Evolutionary conservation across 2,113 vertebrate genomes (phyloP).

Genomic region (Oncorhynchus mykiss): DNA sequence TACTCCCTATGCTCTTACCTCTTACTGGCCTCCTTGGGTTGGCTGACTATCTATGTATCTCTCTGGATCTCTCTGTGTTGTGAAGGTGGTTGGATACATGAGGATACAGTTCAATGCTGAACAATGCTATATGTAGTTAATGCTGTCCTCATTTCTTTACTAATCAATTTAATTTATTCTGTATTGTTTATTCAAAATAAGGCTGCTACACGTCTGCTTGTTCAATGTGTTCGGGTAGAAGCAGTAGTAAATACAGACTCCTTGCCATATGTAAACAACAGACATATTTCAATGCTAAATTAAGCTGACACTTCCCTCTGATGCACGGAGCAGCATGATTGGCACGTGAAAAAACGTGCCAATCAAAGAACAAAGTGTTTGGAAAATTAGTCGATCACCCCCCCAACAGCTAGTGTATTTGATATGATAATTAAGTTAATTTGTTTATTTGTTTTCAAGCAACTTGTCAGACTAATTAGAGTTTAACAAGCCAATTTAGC

Average conservation of each 20-base stretch:
- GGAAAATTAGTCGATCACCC: constrained; percentile 29
- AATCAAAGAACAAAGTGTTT: constrained; percentile 18
- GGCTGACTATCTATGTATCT: background rate
- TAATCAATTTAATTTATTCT: constrained; percentile 23
- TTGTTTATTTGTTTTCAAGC: constrained; percentile 50
- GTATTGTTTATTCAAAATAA: constrained; percentile 25
- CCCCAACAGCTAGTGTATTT: constrained; percentile 50
- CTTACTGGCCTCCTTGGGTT: background rate
- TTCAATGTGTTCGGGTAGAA: too few species aligned
- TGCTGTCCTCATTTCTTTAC: constrained; percentile 42
- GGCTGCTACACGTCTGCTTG: background rate
- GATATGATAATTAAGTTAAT: constrained; percentile 66
- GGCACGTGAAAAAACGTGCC: constrained; percentile 36
- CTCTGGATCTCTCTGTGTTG: background rate
- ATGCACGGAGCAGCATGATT: constrained; percentile 49
- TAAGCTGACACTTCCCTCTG: constrained; percentile 32
- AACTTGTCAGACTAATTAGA: constrained; percentile 63
- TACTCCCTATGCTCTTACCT: constrained; percentile 11
- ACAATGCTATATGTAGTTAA: constrained; percentile 10
- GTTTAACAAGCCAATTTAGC: constrained; percentile 54
- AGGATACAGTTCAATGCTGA: too few species aligned
- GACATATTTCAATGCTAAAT: constrained; percentile 21
- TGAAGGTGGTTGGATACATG: background rate
- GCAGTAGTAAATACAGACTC: constrained; percentile 1
- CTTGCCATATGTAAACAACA: constrained; percentile 21